These are phyloP conservation scores for Remorina albescens DNA, from an alignment of 2,797 vertebrate genomes.

Conservation along the genomic window DNA sequence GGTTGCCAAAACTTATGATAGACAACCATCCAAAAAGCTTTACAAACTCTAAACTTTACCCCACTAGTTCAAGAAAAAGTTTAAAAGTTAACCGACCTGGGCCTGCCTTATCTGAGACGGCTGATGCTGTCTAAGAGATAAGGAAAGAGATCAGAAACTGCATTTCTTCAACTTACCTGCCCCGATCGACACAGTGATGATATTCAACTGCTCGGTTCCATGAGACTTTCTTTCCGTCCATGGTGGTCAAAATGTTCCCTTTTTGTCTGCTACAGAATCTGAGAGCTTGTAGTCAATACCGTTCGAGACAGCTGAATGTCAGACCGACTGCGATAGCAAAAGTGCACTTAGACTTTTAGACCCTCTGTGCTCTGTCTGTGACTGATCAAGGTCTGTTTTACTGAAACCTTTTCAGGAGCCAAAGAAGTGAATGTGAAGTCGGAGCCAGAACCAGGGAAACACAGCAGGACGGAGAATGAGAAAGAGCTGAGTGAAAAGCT, in stretches of 20 bases:
- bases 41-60: not conserved
- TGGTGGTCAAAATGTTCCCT: constrained; percentile 21
- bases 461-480: not conserved
- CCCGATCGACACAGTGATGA: constrained; percentile 27
- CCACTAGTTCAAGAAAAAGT: not conserved
- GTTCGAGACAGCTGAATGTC: not conserved
- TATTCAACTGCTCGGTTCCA: constrained; percentile 5
- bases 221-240: constrained; percentile 66
- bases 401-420: constrained; percentile 12
- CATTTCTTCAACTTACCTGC: constrained; percentile 66
- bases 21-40: not conserved
- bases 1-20: too few relatives aligned
- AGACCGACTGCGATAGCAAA: not conserved
- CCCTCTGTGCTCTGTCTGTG: too few relatives aligned
- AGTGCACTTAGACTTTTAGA: constrained; percentile 50
- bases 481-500: constrained; percentile 9
- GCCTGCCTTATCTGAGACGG: not conserved
- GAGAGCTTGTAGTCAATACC: not conserved
- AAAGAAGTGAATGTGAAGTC: constrained; percentile 15
- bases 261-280: not conserved
- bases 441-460: constrained; percentile 4
- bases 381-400: constrained; percentile 83
- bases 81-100: not conserved
- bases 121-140: too few relatives aligned
- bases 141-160: not conserved